Evolutionary conservation across 2,888 invertebrate species (phyloP).

Genomic region (Agriotes lineatus): DNA sequence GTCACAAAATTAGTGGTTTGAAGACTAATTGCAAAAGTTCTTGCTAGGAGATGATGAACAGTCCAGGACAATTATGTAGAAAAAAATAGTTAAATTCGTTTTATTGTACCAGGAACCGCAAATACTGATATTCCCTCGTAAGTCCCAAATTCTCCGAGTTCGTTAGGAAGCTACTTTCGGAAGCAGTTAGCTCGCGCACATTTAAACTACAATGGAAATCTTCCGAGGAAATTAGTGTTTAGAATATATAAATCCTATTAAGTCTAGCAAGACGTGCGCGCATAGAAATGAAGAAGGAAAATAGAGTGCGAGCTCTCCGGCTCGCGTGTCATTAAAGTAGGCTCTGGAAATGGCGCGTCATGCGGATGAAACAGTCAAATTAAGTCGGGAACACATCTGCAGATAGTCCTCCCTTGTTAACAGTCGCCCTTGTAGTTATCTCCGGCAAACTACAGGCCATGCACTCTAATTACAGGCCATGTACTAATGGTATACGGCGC

Average conservation of each 20-base stretch:
- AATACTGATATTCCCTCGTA: no score
- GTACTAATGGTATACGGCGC: conserved; percentile 42
- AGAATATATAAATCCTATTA: conserved; percentile 28
- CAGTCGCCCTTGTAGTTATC: conserved; percentile 47
- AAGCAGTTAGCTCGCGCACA: conserved; percentile 12
- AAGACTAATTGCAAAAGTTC: no score
- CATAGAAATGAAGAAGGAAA: conserved; percentile 32
- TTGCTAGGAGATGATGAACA: no score
- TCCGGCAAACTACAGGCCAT: conserved; percentile 44
- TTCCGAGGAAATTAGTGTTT: conserved; percentile 25
- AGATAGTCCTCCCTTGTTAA: conserved; percentile 44
- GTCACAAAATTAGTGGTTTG: no score
- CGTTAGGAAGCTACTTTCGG: conserved; percentile 14
- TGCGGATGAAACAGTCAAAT: conserved; percentile 50
- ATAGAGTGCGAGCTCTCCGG: conserved; percentile 19
- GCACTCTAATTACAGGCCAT: conserved; percentile 46
- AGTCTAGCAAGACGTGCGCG: conserved; percentile 18
- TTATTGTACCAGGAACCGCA: no score
- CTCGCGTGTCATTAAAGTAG: conserved; percentile 39
- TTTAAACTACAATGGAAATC: conserved; percentile 16
- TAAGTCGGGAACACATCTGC: conserved; percentile 48
- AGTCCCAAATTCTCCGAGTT: not conserved
- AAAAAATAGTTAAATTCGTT: no score
- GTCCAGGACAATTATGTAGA: no score
- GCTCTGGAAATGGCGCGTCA: conserved; percentile 39